Conservation (phyloP, 2,113 vertebrate genomes). For the Neomonachus schauinslandi region DNA sequence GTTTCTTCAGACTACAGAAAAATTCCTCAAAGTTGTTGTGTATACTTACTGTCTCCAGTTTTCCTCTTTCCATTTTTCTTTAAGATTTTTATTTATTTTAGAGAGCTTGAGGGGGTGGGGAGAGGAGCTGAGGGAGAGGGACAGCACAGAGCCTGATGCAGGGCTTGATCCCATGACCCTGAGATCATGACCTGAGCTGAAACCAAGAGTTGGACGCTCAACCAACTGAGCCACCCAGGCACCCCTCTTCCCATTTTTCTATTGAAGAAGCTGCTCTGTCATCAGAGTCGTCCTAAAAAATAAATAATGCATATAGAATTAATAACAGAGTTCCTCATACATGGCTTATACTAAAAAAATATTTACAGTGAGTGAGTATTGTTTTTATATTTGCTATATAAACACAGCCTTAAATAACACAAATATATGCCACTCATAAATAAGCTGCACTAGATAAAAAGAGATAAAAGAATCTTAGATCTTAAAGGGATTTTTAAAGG, state of each 20-base stretch:
- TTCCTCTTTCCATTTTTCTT: neutral
- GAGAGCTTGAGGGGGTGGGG: neutral
- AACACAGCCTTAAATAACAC: conserved; percentile 24
- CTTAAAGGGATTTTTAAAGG: conserved; percentile 63
- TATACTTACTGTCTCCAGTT: neutral
- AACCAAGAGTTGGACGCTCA: neutral
- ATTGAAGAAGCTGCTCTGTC: neutral
- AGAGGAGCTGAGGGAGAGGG: neutral
- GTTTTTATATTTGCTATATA: conserved; percentile 37
- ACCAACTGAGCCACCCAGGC: neutral
- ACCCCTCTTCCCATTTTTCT: neutral
- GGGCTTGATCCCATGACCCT: neutral
- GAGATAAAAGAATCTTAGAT: conserved; percentile 54
- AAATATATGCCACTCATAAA: conserved; percentile 31
- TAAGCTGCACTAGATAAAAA: conserved; percentile 40
- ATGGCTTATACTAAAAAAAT: neutral
- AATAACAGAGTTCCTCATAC: neutral
- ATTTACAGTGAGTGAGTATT: neutral
- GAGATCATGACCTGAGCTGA: neutral
- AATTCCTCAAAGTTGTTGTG: neutral
- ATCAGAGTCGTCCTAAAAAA: neutral
- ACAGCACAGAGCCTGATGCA: neutral
- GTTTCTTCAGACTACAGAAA: conserved; percentile 15
- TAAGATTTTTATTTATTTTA: neutral
- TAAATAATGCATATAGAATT: neutral